Percentiles rank a stretch among this genome's conserved stretches.
These are phyloP conservation scores for Xiphophorus hellerii DNA, from an alignment of 2,113 vertebrate genomes.

Conservation along the genomic window DNA sequence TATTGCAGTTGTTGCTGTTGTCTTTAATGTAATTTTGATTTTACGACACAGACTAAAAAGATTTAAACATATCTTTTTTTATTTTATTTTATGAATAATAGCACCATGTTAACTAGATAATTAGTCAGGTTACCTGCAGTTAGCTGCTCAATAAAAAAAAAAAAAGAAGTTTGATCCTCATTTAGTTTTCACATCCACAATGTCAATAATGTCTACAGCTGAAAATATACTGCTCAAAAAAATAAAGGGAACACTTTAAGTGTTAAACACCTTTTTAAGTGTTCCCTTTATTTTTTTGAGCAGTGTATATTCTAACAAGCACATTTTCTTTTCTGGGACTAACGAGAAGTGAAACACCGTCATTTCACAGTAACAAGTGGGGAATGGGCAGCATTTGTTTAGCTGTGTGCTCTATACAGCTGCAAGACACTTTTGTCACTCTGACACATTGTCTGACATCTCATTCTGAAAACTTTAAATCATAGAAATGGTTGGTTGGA, in stretches of 20 bases:
- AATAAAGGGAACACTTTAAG: too few species aligned
- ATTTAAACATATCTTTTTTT: too few species aligned
- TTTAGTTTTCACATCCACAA: neutral
- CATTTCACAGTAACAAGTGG: neutral
- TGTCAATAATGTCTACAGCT: neutral
- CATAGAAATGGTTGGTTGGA: too few species aligned
- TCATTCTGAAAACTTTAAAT: neutral
- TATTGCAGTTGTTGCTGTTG: neutral
- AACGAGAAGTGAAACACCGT: neutral
- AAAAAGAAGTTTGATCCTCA: neutral
- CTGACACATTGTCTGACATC: neutral
- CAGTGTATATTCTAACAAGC: neutral
- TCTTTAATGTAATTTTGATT: neutral
- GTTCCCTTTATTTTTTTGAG: too few species aligned
- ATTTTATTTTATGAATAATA: too few species aligned
- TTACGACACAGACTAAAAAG: neutral
- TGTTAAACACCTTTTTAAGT: too few species aligned
- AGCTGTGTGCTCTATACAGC: neutral
- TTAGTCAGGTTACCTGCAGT: neutral
- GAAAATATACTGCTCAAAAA: too few species aligned
- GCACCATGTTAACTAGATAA: too few species aligned
- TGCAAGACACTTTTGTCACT: neutral
- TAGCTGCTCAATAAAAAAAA: neutral
- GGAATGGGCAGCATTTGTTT: neutral
- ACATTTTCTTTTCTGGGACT: too few species aligned